Conservation (phyloP, 2,113 vertebrate species). For the Verasper variegatus region DNA sequence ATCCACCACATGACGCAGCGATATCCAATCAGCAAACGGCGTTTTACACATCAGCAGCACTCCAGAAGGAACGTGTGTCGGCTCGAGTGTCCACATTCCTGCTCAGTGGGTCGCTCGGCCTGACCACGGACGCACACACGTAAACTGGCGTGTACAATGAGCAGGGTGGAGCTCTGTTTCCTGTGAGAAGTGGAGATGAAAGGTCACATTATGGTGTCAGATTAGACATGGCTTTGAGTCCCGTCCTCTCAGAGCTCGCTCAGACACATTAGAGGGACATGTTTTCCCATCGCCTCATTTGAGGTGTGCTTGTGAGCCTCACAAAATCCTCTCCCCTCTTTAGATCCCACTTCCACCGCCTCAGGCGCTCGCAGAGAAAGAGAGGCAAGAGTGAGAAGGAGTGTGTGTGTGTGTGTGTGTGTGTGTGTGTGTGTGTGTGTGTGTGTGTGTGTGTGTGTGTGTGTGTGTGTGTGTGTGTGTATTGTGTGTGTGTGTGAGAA, state of each 20-base stretch:
- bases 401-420: slow-evolving; percentile 22
- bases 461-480: slow-evolving; percentile 27
- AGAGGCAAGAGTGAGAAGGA: slow-evolving; percentile 54
- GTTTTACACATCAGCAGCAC: slow-evolving; percentile 76
- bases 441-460: slow-evolving; percentile 18
- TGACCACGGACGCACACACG: slow-evolving; percentile 26
- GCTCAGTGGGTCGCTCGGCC: slow-evolving; percentile 36
- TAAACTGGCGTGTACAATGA: slow-evolving; percentile 28
- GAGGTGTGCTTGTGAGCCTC: slow-evolving; percentile 71
- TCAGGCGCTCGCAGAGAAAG: slow-evolving; percentile 65
- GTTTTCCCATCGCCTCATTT: slow-evolving; percentile 71
- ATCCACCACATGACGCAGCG: slow-evolving; percentile 64
- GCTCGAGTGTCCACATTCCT: slow-evolving; percentile 73
- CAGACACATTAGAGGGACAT: slow-evolving; percentile 74
- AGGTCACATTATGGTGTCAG: slow-evolving; percentile 73
- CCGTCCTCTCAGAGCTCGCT: slow-evolving; percentile 47
- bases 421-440: slow-evolving; percentile 15
- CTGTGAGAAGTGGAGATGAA: slow-evolving; percentile 71
- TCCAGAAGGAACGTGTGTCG: slow-evolving; percentile 46
- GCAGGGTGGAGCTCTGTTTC: slow-evolving; percentile 58
- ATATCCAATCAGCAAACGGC: slow-evolving; percentile 69
- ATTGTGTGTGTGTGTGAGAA: slow-evolving; percentile 24
- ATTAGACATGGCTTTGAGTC: slow-evolving; percentile 66
- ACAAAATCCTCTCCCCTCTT: slow-evolving; percentile 74
- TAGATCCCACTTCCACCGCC: slow-evolving; percentile 71